Evolutionary conservation across 2,113 vertebrate genomes (phyloP).

Genomic region (Hepsetus odoe): DNA sequence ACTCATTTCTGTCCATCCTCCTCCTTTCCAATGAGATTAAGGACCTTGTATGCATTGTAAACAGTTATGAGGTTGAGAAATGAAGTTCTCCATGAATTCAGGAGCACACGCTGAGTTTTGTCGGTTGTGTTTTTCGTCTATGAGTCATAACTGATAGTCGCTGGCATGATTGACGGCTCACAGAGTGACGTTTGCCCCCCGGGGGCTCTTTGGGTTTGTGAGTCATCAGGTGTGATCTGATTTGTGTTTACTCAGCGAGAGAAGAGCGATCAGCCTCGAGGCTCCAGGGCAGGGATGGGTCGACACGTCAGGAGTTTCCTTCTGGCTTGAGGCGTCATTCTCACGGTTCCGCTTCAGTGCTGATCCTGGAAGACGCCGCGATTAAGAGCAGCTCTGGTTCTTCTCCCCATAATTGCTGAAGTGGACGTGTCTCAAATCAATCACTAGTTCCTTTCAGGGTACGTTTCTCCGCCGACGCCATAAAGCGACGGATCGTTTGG

Average conservation of each 20-base stretch:
- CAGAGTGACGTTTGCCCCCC: background rate
- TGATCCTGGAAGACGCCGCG: fast-evolving
- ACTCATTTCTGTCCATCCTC: too few species aligned
- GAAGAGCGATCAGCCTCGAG: background rate
- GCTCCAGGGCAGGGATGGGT: background rate
- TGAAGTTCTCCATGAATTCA: background rate
- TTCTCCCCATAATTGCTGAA: too few species aligned
- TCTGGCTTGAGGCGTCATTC: background rate
- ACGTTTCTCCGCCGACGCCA: too few species aligned
- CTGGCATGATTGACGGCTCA: background rate
- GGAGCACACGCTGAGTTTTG: background rate
- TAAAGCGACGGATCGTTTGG: background rate
- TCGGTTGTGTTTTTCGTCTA: background rate
- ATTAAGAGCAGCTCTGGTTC: too few species aligned
- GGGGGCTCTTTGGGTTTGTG: background rate
- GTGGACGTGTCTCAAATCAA: too few species aligned
- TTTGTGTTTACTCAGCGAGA: background rate
- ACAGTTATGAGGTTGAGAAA: background rate
- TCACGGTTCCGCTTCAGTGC: too few species aligned
- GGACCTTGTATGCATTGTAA: too few species aligned
- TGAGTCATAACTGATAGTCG: conserved; percentile 14
- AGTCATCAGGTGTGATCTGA: background rate
- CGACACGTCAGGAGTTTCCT: background rate
- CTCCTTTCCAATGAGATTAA: too few species aligned
- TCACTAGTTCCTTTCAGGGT: too few species aligned